These are phyloP conservation scores for Chalcosyrphus nemorum DNA, from an alignment of 2,888 invertebrate species.

Conservation along the genomic window DNA sequence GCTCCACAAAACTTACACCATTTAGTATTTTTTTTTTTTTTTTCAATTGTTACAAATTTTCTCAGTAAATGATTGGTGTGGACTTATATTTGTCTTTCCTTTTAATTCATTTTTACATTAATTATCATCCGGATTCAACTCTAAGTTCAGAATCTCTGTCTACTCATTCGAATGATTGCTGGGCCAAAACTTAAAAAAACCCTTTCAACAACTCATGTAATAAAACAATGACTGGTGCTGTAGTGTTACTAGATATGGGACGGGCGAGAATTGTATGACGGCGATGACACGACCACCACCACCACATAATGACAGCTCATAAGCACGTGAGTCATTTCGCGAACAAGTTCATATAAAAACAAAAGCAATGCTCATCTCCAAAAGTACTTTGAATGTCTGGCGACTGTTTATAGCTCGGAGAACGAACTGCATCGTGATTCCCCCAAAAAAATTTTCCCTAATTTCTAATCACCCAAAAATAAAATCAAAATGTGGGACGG, in stretches of 20 bases:
- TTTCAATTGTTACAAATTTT: no score
- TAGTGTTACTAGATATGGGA: neutral
- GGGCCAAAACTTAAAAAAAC: neutral
- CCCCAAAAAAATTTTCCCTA: constrained; percentile 21
- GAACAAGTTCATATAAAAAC: neutral
- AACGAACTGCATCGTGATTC: constrained; percentile 28
- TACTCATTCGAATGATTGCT: constrained; percentile 21
- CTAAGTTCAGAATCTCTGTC: neutral
- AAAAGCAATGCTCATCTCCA: neutral
- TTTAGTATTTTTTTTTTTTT: no score
- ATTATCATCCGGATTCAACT: neutral
- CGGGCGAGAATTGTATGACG: constrained; percentile 30
- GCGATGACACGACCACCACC: neutral
- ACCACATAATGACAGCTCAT: constrained; percentile 28
- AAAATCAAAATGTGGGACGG: constrained; percentile 38
- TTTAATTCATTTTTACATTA: neutral
- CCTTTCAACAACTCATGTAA: constrained; percentile 21
- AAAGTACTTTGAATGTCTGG: neutral
- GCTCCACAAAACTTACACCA: neutral
- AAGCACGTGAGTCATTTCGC: constrained; percentile 46
- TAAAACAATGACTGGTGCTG: neutral
- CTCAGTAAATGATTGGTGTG: no score
- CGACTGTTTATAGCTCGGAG: neutral
- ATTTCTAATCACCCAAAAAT: constrained; percentile 46
- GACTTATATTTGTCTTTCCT: neutral